Evolutionary conservation across 2,113 vertebrate genomes (phyloP).

Genomic region (Aptenodytes patagonicus): DNA sequence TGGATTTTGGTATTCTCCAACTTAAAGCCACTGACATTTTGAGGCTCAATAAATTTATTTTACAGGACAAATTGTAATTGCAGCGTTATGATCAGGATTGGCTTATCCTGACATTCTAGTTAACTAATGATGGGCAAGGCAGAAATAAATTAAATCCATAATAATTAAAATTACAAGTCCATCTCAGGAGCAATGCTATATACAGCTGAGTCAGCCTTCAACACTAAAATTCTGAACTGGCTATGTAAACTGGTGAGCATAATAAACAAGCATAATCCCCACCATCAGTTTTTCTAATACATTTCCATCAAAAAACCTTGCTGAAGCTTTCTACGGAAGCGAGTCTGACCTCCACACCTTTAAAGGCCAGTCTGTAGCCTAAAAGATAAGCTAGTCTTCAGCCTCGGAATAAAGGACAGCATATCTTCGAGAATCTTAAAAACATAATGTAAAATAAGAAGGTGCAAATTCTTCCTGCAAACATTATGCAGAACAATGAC

Average conservation of each 20-base stretch:
- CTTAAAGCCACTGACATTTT: background rate
- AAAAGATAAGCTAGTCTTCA: background rate
- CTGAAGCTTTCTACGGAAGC: background rate
- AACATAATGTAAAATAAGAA: background rate
- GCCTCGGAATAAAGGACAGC: background rate
- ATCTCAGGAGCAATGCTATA: background rate
- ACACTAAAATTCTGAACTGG: background rate
- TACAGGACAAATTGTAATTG: background rate
- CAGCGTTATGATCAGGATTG: background rate
- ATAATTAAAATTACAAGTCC: background rate
- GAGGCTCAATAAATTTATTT: background rate
- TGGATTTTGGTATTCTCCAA: background rate
- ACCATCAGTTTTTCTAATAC: background rate
- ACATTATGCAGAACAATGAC: background rate
- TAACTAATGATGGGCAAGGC: background rate
- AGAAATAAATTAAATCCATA: background rate
- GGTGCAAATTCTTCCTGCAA: background rate
- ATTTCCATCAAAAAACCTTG: background rate
- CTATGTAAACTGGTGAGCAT: background rate
- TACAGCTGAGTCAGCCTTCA: background rate
- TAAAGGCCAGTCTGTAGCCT: background rate
- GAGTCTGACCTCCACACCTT: background rate
- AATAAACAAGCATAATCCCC: background rate
- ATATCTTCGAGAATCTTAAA: background rate
- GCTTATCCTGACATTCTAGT: background rate